A percentile compares a stretch with the other conserved stretches of the same genome.
phyloP scores from a whole-genome alignment of 1,140 invertebrate species.

The Choristoneura fumiferana region DNA sequence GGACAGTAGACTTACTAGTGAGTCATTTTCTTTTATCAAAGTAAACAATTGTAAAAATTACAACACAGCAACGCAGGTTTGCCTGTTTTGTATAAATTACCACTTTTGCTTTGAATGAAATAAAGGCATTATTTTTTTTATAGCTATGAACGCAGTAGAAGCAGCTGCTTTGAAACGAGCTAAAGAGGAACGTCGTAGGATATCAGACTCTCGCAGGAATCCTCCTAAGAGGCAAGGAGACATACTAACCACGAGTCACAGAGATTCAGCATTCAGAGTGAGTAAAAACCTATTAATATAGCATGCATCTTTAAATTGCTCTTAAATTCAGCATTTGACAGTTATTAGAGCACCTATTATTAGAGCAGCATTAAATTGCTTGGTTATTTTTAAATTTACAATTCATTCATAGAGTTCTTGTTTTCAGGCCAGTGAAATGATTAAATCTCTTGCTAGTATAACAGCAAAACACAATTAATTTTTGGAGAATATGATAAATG shows the following conservation, averaged over 20 bases:
- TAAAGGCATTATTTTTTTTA: constrained; percentile 23
- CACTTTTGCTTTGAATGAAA: neutral
- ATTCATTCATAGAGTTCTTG: constrained; percentile 17
- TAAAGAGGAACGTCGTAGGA: constrained; percentile 54
- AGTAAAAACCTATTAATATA: too few species aligned
- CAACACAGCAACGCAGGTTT: too few species aligned
- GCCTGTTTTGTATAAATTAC: neutral
- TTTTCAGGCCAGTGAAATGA: constrained; percentile 66
- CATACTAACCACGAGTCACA: constrained; percentile 48
- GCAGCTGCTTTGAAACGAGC: constrained; percentile 62
- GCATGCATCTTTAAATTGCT: too few species aligned
- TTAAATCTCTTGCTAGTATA: constrained; percentile 61
- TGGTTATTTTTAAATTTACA: too few species aligned
- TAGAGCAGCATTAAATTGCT: too few species aligned
- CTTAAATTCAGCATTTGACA: too few species aligned
- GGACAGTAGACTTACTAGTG: constrained; percentile 70
- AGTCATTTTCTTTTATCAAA: constrained; percentile 25
- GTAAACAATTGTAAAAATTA: too few species aligned
- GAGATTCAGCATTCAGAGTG: constrained; percentile 54
- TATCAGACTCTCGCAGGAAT: constrained; percentile 47
- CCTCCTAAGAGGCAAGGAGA: constrained; percentile 55
- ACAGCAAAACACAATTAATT: constrained; percentile 48
- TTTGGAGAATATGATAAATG: constrained; percentile 43
- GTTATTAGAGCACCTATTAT: too few species aligned
- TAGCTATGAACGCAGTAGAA: constrained; percentile 69